A percentile compares a stretch with the other conserved stretches of the same genome.
Conservation (phyloP, 2,113 vertebrate species). For the Madoqua kirkii region DNA sequence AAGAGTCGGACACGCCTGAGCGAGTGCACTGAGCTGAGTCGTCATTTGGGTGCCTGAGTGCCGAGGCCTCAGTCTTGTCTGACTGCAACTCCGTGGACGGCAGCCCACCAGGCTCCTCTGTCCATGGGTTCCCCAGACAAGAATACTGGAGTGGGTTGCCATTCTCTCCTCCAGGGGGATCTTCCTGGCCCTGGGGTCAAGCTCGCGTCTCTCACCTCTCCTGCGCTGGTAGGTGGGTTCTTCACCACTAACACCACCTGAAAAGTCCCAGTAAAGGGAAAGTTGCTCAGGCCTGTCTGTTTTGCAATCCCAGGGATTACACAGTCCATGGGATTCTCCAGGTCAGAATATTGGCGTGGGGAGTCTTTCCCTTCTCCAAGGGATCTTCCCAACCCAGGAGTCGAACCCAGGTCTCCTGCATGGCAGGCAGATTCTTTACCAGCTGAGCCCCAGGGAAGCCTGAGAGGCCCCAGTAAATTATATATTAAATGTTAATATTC, state of each 20-base stretch:
- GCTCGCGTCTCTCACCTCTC: fast-evolving
- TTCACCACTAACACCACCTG: neutral
- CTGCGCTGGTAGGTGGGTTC: neutral
- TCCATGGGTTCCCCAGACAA: neutral
- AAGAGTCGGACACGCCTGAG: no score
- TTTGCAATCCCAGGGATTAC: neutral
- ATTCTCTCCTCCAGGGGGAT: neutral
- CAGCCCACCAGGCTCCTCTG: neutral
- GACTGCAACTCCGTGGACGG: neutral
- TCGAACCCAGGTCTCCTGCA: fast-evolving
- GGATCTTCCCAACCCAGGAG: fast-evolving
- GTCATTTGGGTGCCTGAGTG: fast-evolving
- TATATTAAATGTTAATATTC: no score
- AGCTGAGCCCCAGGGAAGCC: neutral
- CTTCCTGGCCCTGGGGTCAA: neutral
- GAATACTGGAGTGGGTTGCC: neutral
- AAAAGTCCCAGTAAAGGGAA: neutral
- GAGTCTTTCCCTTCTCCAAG: neutral
- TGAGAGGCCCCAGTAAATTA: neutral
- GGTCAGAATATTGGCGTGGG: neutral
- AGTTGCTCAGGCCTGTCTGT: neutral
- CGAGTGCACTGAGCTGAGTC: no score
- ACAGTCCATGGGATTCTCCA: neutral
- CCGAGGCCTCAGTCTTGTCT: neutral
- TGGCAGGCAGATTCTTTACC: neutral